These are phyloP conservation scores for Sebastes itinus DNA, from an alignment of 2,797 vertebrate genomes.

Conservation along the genomic window DNA sequence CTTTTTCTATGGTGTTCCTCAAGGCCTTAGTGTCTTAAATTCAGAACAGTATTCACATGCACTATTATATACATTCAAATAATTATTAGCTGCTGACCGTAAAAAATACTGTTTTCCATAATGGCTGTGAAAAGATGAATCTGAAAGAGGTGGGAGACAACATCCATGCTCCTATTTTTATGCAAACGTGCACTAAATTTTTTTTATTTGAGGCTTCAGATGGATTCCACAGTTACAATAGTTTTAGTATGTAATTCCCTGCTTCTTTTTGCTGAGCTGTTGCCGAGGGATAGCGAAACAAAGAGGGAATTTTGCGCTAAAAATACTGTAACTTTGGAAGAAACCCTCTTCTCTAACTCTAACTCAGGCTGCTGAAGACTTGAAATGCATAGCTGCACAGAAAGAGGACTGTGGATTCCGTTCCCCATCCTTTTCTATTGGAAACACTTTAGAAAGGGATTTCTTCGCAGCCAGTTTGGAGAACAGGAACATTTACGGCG, in stretches of 20 bases:
- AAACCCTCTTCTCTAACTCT: background rate
- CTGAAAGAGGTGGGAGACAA: background rate
- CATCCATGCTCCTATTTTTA: background rate
- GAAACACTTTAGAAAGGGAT: background rate
- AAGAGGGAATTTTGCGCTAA: background rate
- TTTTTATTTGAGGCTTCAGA: background rate
- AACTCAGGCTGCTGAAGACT: background rate
- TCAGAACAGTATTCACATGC: background rate
- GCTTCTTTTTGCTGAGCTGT: background rate
- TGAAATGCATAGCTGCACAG: background rate
- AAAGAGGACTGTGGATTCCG: background rate
- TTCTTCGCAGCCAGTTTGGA: background rate
- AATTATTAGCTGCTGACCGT: background rate
- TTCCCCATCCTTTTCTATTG: background rate
- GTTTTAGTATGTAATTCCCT: background rate
- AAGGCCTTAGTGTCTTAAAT: too few relatives aligned
- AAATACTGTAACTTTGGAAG: background rate
- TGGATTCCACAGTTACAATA: background rate
- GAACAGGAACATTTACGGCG: background rate
- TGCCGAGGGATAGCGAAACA: background rate
- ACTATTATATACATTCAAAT: background rate
- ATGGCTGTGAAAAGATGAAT: background rate
- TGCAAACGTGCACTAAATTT: background rate
- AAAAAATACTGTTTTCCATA: background rate
- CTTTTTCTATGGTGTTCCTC: too few relatives aligned